Conservation (phyloP, 2,888 invertebrate genomes). For the Nephrotoma flavescens region DNA sequence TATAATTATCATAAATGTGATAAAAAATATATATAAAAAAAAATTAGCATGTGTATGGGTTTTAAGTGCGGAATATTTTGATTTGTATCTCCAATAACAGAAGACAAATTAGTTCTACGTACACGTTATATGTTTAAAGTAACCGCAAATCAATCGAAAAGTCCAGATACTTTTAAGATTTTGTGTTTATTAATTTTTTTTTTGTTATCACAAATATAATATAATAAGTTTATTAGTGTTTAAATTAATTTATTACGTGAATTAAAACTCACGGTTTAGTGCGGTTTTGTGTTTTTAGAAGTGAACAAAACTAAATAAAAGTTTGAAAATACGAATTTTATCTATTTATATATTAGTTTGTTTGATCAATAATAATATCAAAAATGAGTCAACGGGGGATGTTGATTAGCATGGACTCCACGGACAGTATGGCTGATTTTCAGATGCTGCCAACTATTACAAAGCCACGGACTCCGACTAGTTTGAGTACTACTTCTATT, state of each 20-base stretch:
- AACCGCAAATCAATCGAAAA: neutral
- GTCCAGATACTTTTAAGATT: neutral
- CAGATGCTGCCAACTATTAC: neutral
- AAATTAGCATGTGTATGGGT: neutral
- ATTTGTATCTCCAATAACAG: neutral
- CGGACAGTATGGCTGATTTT: slow-evolving; percentile 7
- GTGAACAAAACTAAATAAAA: neutral
- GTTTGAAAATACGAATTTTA: neutral
- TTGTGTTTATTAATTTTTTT: neutral
- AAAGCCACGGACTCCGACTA: slow-evolving; percentile 8
- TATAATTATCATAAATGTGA: neutral
- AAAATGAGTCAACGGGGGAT: slow-evolving; percentile 16
- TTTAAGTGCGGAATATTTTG: neutral
- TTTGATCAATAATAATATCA: neutral
- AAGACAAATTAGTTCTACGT: neutral
- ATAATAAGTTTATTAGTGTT: neutral
- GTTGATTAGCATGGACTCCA: slow-evolving; percentile 13
- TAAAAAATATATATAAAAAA: neutral
- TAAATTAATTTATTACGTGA: neutral
- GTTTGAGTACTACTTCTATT: neutral
- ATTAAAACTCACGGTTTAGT: neutral
- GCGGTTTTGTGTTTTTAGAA: neutral
- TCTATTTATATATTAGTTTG: neutral
- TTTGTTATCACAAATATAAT: neutral
- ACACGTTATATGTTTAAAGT: neutral